Conservation (phyloP, 1,140 invertebrate species). For the Aplysia californica region DNA sequence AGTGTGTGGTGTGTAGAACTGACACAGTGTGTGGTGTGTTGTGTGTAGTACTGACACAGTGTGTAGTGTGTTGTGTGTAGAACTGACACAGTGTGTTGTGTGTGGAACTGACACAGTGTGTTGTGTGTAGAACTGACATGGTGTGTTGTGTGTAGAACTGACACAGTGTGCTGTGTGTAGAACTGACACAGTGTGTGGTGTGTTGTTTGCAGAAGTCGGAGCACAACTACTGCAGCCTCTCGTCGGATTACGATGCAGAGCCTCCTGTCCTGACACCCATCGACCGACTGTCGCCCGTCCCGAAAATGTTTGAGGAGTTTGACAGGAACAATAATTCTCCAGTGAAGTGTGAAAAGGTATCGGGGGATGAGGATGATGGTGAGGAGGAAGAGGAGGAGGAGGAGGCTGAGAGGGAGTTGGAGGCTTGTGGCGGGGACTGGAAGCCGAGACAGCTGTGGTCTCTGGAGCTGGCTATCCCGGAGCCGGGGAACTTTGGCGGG, state of each 20-base stretch:
- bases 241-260: not conserved
- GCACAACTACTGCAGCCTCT: conserved; percentile 17
- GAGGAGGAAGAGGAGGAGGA: not conserved
- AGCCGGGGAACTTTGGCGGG: conserved; percentile 7
- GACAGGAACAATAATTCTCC: conserved; percentile 24
- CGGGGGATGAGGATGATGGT: not conserved
- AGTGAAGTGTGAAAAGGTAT: not conserved
- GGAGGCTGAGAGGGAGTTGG: not conserved
- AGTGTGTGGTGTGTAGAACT: too few relatives aligned
- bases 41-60: too few relatives aligned
- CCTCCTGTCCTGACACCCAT: not conserved
- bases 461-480: conserved; percentile 16
- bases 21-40: too few relatives aligned
- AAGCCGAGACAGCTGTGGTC: conserved; percentile 8
- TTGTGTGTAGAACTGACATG: too few relatives aligned
- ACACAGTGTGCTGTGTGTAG: too few relatives aligned
- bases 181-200: too few relatives aligned
- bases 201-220: conserved; percentile 17
- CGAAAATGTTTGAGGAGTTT: not conserved
- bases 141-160: too few relatives aligned
- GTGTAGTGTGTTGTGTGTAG: too few relatives aligned
- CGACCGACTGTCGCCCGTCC: not conserved
- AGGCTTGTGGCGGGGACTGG: not conserved
- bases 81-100: too few relatives aligned
- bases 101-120: too few relatives aligned